Percentiles rank a stretch among this genome's conserved stretches.
phyloP scores from a whole-genome alignment of 1,140 invertebrate species.

The Conopomorpha cramerella region DNA sequence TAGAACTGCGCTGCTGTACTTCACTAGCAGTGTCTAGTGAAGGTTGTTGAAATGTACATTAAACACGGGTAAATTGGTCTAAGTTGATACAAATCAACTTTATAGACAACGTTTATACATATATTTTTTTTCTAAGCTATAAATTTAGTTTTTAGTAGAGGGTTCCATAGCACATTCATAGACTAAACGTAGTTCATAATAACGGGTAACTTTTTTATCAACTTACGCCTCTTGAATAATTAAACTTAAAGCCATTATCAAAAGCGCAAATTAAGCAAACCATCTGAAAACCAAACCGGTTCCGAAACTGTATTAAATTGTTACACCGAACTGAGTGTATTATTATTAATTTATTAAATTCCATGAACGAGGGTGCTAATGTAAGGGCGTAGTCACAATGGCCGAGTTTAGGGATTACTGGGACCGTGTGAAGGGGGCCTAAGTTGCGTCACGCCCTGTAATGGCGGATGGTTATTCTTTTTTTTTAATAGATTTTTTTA shows the following conservation, averaged over 20 bases:
- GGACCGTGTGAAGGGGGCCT: conserved; percentile 31
- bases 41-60: no score
- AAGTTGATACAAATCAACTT: no score
- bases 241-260: neutral
- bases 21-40: no score
- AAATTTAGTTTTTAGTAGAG: neutral
- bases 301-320: neutral
- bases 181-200: neutral
- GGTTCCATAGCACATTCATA: no score
- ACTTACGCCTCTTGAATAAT: neutral
- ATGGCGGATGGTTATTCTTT: conserved; percentile 27
- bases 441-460: conserved; percentile 36
- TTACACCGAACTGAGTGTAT: neutral
- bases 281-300: no score
- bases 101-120: no score
- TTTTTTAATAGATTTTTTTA: conserved; percentile 25
- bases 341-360: neutral
- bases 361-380: conserved; percentile 18
- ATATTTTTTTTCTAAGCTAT: no score
- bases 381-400: conserved; percentile 32
- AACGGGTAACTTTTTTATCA: neutral
- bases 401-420: conserved; percentile 19
- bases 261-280: no score
- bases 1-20: no score
- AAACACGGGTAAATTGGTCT: no score